Evolutionary conservation across 2,888 invertebrate genomes (phyloP).

Genomic region (Polyploca ridens): DNA sequence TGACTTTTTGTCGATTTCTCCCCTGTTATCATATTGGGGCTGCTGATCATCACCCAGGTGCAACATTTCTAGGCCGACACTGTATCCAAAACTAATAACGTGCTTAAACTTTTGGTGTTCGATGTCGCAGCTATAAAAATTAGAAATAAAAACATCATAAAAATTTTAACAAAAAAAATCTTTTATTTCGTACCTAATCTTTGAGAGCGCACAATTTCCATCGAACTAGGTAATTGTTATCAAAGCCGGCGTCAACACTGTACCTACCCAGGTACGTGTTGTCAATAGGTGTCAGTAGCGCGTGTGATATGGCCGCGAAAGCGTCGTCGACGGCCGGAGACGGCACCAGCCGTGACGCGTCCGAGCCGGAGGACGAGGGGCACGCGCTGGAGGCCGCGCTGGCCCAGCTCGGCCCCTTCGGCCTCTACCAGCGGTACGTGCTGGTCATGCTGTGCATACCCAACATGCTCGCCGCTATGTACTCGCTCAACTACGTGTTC

Average conservation of each 20-base stretch:
- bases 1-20: no score
- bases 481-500: conserved; percentile 83
- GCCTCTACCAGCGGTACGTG: conserved; percentile 70
- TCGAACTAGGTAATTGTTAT: background rate
- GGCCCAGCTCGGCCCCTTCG: conserved; percentile 71
- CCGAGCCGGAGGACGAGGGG: background rate
- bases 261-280: background rate
- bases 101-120: no score
- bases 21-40: no score
- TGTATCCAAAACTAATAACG: no score
- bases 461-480: conserved; percentile 80
- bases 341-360: conserved; percentile 16
- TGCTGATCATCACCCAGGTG: no score
- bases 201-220: background rate
- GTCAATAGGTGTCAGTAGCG: conserved; percentile 20
- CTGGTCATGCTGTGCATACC: conserved; percentile 72
- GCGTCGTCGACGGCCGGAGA: conserved; percentile 8
- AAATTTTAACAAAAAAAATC: background rate
- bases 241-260: background rate
- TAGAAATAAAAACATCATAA: background rate
- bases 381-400: conserved; percentile 65
- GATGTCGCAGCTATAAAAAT: background rate
- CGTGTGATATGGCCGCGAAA: background rate
- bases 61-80: no score
- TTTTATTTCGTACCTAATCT: background rate